phyloP scores from a whole-genome alignment of 2,113 vertebrate species.

The Pachycephala philippinensis region DNA sequence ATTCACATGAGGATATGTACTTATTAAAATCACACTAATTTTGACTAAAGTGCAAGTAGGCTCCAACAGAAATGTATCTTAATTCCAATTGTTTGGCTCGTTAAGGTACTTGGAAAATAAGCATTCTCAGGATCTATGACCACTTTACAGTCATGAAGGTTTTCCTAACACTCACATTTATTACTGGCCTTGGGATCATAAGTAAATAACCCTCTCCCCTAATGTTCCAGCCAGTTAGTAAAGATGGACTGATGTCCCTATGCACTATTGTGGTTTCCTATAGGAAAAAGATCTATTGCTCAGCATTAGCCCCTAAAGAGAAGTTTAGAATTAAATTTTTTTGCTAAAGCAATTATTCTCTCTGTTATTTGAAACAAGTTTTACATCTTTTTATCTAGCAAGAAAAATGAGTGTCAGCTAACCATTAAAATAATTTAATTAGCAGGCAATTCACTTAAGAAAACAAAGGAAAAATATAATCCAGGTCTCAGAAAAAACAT shows the following conservation, averaged over 20 bases:
- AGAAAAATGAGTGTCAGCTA: background rate
- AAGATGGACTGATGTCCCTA: background rate
- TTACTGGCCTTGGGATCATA: background rate
- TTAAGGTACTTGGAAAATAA: background rate
- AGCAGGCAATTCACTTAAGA: background rate
- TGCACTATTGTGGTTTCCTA: background rate
- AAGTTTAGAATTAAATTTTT: background rate
- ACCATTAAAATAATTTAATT: background rate
- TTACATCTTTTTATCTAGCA: background rate
- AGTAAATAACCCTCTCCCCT: background rate
- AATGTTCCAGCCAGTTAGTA: background rate
- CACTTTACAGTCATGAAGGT: background rate
- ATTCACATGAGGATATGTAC: background rate
- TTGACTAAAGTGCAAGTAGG: background rate
- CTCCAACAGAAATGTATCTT: background rate
- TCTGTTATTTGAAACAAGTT: background rate
- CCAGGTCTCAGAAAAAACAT: background rate
- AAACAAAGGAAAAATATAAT: background rate
- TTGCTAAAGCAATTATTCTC: background rate
- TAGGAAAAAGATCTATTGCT: background rate
- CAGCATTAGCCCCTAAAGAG: background rate
- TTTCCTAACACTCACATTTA: background rate
- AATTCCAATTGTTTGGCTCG: background rate
- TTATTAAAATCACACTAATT: background rate
- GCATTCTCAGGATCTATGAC: background rate